Percentiles rank a stretch among this genome's conserved stretches.
phyloP scores from a whole-genome alignment of 2,888 invertebrate genomes.

The Orthosia gothica region DNA sequence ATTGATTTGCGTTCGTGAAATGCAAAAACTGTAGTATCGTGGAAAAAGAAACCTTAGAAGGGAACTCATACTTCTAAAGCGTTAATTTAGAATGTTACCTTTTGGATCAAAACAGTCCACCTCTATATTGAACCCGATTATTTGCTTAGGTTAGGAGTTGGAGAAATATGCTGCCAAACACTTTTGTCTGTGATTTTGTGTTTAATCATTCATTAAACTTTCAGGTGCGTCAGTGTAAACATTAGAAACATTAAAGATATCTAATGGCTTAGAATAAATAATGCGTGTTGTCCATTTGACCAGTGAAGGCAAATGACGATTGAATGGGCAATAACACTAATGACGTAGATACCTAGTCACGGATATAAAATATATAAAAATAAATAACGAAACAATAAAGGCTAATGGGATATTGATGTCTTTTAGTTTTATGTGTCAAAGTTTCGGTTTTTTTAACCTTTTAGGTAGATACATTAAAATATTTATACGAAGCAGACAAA shows the following conservation, averaged over 20 bases:
- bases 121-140: too few species aligned
- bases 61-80: too few species aligned
- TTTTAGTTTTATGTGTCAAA: slow-evolving; percentile 37
- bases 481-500: neutral
- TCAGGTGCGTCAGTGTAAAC: neutral
- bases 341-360: neutral
- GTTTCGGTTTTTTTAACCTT: slow-evolving; percentile 4
- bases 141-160: too few species aligned
- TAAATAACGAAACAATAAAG: slow-evolving; percentile 31
- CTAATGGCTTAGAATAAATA: neutral
- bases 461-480: neutral
- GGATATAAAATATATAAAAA: slow-evolving; percentile 20
- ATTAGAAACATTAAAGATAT: neutral
- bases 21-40: too few species aligned
- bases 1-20: too few species aligned
- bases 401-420: slow-evolving; percentile 52
- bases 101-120: too few species aligned
- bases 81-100: too few species aligned
- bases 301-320: neutral
- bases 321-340: neutral
- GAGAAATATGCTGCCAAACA: too few species aligned
- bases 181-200: too few species aligned
- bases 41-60: too few species aligned
- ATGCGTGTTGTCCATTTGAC: slow-evolving; percentile 5
- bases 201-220: neutral